Conservation (phyloP, 2,113 vertebrate species). For the Labeo catla region DNA sequence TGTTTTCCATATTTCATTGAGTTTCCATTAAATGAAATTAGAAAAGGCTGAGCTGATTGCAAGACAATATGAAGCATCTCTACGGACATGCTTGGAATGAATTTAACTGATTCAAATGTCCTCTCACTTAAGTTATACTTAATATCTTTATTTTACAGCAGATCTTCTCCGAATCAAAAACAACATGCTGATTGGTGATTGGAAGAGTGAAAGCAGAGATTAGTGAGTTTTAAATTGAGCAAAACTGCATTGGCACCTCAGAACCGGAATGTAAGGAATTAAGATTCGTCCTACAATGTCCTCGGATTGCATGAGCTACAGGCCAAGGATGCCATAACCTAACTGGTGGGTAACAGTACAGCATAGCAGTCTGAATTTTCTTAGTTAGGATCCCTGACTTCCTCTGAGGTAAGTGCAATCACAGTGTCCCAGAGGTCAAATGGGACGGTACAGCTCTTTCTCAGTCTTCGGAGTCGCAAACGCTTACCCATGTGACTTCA, state of each 20-base stretch:
- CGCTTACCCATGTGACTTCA: neutral
- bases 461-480: slow-evolving; percentile 1
- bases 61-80: slow-evolving; percentile 49
- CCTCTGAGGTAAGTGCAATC: slow-evolving; percentile 44
- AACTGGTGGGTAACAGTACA: slow-evolving; percentile 23
- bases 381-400: slow-evolving; percentile 37
- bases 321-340: neutral
- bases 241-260: slow-evolving; percentile 27
- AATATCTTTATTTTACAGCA: neutral
- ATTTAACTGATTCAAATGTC: neutral
- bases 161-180: neutral
- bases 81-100: slow-evolving; percentile 69
- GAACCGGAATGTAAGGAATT: slow-evolving; percentile 48
- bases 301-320: slow-evolving; percentile 20
- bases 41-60: slow-evolving; percentile 48
- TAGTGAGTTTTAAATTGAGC: neutral
- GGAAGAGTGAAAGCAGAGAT: slow-evolving; percentile 22
- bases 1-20: neutral
- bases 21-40: slow-evolving; percentile 53
- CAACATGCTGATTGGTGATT: slow-evolving; percentile 1
- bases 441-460: slow-evolving; percentile 23
- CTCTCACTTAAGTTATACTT: slow-evolving; percentile 6
- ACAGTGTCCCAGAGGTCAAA: slow-evolving; percentile 52
- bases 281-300: slow-evolving; percentile 23
- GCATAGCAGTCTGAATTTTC: slow-evolving; percentile 8